Base-by-base conservation (phyloP, 53 echinoderm and acorn worm genomes). In the Paelopatides confundens region DNA sequence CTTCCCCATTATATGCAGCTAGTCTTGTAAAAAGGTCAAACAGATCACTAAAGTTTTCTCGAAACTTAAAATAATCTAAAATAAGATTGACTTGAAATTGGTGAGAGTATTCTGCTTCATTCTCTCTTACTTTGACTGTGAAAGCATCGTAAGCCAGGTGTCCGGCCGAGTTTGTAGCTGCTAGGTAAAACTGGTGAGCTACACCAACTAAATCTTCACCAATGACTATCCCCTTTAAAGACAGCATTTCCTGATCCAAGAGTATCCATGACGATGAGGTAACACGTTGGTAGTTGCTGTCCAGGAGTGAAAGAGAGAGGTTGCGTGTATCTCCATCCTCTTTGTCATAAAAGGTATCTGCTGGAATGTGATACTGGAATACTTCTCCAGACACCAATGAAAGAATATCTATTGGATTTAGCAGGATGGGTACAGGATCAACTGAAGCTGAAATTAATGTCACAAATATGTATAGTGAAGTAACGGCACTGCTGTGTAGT, bases 311-410 rank as follows among this genome's bases (percentile, higher is more conserved):
- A 23, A 94, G 85, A 27, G 52, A 36, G 10, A 94, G 88, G 77
- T 92, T 86, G 51, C 71, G 85, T 27, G 94, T 94, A 47, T 63
- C 49, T 21, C 94, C 94, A 83, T 94, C 94, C 27, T 92, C 91
- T 37, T 53, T 40, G 50, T 94, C 94, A 50, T 76, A 77, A 52
- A 94, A 94, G 1, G 94, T 92, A 62, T 94, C 87, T 32, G 82
- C 53, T 76, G 94, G 94, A 43, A 94, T 92, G 2, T 40, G 30
- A 71, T 81, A 89, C 13, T 89, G 50, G 14, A 94, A 83, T 37
- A 94, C 85, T 29, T 82, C 68, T 58, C 94, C 94, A 39, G 74
- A 46, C 31, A 29, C 52, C 14, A 82, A 30, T 23, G 6, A 21
- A 27, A 94, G 82, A 18, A 69, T 51, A 66, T 94, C 92, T 29